Evolutionary conservation across 2,797 vertebrate genomes (phyloP).

Genomic region (Centroberyx gerrardi): DNA sequence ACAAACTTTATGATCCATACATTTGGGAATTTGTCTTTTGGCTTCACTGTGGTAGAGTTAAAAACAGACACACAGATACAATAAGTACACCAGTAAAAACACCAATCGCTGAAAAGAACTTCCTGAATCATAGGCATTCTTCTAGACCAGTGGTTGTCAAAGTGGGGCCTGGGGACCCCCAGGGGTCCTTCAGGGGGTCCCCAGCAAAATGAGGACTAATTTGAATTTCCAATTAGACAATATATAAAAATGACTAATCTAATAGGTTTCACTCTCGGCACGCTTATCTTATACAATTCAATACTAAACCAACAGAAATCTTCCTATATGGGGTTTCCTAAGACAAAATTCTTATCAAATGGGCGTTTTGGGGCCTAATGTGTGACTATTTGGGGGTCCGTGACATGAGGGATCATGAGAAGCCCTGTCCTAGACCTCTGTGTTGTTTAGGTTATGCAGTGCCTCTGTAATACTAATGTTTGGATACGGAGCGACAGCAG

Average conservation of each 20-base stretch:
- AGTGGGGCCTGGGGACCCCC: no score
- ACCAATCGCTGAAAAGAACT: no score
- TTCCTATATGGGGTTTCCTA: constrained; percentile 28
- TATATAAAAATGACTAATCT: not conserved
- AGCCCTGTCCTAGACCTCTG: constrained; percentile 33
- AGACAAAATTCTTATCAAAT: constrained; percentile 33
- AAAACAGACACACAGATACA: no score
- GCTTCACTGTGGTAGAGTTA: no score
- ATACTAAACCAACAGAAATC: constrained; percentile 26
- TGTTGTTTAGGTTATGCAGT: constrained; percentile 44
- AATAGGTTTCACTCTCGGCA: not conserved
- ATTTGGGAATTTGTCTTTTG: no score
- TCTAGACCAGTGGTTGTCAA: no score
- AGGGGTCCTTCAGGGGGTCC: no score
- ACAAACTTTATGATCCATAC: no score
- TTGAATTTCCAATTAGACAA: not conserved
- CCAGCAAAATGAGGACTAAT: no score
- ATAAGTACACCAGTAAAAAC: no score
- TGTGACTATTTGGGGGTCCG: constrained; percentile 34
- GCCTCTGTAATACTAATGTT: constrained; percentile 55
- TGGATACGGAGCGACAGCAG: constrained; percentile 31
- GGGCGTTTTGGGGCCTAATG: constrained; percentile 20
- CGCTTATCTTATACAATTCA: constrained; percentile 1
- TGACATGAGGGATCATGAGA: constrained; percentile 26
- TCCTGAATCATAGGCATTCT: no score